Evolutionary conservation across 2,797 vertebrate genomes (phyloP), one percentile per base, ranked within the genome.

Genomic region (Artibeus jamaicensis): DNA sequence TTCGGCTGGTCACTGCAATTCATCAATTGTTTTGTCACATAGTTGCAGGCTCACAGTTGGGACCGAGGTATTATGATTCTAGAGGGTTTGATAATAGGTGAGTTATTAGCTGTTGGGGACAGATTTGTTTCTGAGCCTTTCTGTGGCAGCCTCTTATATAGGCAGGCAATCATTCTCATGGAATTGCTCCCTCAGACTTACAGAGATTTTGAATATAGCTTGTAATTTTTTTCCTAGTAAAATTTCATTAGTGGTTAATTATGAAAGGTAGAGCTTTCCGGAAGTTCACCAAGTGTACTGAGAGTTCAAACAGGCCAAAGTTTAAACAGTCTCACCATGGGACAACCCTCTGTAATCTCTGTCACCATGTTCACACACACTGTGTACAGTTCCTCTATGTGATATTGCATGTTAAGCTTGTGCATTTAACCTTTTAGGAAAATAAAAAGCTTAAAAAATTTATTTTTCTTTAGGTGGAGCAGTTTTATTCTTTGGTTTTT

Each of bases 61-160:
- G 97, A 97, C 98, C 21, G 10, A 94, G 98, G 98, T 96, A 97
- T 96, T 98, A 95, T 9, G 29, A 57, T 97, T 98, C 97, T 98
- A 95, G 97, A 98, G 97, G 96, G 97, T 97, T 91, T 98, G 98
- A 98, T 98, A 98, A 97, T 83, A 96, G 86, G 93, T 98, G 98
- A 98, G 87, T 98, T 98, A 98, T 98, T 98, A 98, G 97, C 98
- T 99, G 98, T 96, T 97, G 95, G 96, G 97, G 98, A 98, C 97
- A 97, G 96, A 97, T 98, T 97, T 97, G 98, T 97, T 98, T 98
- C 98, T 96, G 98, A 98, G 98, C 94, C 96, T 97, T 98, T 97
- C 97, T 85, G 97, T 98, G 98, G 98, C 97, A 93, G 97, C 98
- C 97, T 98, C 96, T 97, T 79, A 81, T 95, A 98, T 91, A 96